Base-by-base conservation (phyloP, 2,888 invertebrate species). In the Eurois occulta region DNA sequence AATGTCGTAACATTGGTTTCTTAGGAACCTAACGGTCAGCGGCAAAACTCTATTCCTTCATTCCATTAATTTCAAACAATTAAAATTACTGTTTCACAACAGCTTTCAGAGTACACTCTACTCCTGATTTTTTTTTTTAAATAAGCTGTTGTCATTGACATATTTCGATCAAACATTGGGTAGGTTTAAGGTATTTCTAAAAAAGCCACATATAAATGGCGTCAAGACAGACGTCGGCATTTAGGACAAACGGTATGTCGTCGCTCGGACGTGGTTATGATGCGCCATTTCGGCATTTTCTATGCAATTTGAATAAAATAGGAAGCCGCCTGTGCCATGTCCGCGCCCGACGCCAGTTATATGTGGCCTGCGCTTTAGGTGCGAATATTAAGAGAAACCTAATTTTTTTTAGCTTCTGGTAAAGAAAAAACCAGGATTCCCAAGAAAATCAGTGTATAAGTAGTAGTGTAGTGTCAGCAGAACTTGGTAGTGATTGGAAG, bases 401-500 rank as follows among this genome's bases (percentile, higher is more conserved):
- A 38, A 21, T 32, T 35, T 16, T 13, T 52, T 13, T 21, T 52
- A 7, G 38, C n/a, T n/a, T n/a, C 35, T 18, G n/a, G 16, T 46
- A 6, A 35, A 38, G 1, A 58, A 24, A 21, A 35, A n/a, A 35
- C 1, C 46, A 28, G 28, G 28, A 28, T 10, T 38, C 71, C 10
- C 10, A 21, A 13, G 8, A 21, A 48, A 38, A 24, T 7, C 13
- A 43, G 41, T 41, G 41, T 41, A 13, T 13, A 13, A 0, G 0
- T n/a, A n/a, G n/a, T n/a, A n/a, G n/a, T n/a, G n/a, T n/a, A n/a
- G n/a, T n/a, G n/a, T n/a, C n/a, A n/a, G n/a, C n/a, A n/a, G 11
- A 46, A 48, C 60, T n/a, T 78, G 32, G 32, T 41, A 78, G 21
- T 18, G 28, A 35, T 66, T 60, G n/a, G 11, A 60, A 24, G 18